A percentile compares a stretch with the other conserved stretches of the same genome.
These are phyloP conservation scores for Mythimna ferrago DNA, from an alignment of 2,888 invertebrate genomes.

Conservation along the genomic window DNA sequence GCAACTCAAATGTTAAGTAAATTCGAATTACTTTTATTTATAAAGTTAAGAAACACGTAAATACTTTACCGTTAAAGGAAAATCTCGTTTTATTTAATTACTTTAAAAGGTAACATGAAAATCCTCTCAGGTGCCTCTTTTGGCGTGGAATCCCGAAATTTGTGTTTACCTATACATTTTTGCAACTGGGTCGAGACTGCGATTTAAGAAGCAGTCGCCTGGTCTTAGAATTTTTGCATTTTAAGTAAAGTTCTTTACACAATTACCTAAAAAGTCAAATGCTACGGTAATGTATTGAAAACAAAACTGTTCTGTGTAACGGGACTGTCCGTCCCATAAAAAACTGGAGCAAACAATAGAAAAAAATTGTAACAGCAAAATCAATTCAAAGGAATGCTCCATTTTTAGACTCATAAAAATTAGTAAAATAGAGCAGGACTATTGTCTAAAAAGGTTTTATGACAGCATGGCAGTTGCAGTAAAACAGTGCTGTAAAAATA, in stretches of 20 bases:
- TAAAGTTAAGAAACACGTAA: constrained; percentile 35
- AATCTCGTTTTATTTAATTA: constrained; percentile 42
- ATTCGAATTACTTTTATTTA: constrained; percentile 18
- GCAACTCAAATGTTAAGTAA: constrained; percentile 23
- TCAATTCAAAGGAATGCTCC: constrained; percentile 70
- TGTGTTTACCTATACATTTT: constrained; percentile 26
- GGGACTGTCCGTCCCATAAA: constrained; percentile 43
- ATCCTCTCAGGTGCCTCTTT: constrained; percentile 16
- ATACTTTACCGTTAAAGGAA: constrained; percentile 36
- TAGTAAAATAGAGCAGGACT: constrained; percentile 81
- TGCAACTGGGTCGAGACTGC: constrained; percentile 45
- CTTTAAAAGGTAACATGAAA: constrained; percentile 33
- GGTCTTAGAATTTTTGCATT: constrained; percentile 11
- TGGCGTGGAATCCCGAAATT: constrained; percentile 46
- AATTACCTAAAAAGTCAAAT: constrained; percentile 17
- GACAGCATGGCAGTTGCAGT: constrained; percentile 56
- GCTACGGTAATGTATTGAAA: constrained; percentile 51
- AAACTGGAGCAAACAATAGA: constrained; percentile 57
- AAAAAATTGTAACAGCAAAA: constrained; percentile 55
- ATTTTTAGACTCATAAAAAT: constrained; percentile 77
- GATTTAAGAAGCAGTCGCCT: constrained; percentile 14
- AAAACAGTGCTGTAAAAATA: constrained; percentile 66
- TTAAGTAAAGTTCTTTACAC: constrained; percentile 18
- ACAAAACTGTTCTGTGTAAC: constrained; percentile 52
- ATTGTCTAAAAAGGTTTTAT: constrained; percentile 72